These are phyloP conservation scores for Meriones unguiculatus DNA, from an alignment of 2,113 vertebrate genomes.

Conservation along the genomic window DNA sequence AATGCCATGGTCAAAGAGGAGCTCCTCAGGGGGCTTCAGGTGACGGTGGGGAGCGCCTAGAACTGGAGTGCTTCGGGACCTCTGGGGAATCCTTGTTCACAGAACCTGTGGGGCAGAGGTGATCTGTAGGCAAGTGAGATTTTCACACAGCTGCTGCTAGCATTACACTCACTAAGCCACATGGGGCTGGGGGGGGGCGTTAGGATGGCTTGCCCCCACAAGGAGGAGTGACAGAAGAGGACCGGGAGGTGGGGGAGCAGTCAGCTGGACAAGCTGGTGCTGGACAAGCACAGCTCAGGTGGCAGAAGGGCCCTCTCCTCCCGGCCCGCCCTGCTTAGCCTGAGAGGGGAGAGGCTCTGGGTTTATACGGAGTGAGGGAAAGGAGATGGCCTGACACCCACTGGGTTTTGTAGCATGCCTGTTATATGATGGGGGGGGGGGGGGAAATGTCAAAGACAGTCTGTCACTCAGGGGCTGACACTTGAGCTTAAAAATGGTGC, in stretches of 20 bases:
- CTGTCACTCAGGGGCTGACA: neutral
- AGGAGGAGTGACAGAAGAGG: neutral
- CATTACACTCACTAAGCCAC: neutral
- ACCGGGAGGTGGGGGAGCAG: neutral
- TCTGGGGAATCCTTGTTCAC: neutral
- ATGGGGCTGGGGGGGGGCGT: neutral
- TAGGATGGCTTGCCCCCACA: rapidly evolving
- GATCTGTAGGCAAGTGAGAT: neutral
- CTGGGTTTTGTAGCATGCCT: neutral
- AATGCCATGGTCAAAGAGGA: neutral
- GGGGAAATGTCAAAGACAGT: neutral
- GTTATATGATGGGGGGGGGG: neutral
- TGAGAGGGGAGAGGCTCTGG: neutral
- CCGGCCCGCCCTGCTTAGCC: rapidly evolving
- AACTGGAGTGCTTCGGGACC: rapidly evolving
- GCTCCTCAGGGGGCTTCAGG: rapidly evolving
- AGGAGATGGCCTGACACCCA: neutral
- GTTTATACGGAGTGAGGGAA: neutral
- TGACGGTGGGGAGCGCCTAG: neutral
- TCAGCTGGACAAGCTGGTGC: neutral
- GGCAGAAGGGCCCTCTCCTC: too few species aligned
- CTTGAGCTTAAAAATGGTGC: neutral
- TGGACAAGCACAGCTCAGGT: neutral
- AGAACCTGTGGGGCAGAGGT: neutral
- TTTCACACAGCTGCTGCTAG: too few species aligned